Evolutionary conservation across 1,140 invertebrate genomes (phyloP), one percentile per base, ranked within the genome.

Genomic region (Caligus rogercresseyi): DNA sequence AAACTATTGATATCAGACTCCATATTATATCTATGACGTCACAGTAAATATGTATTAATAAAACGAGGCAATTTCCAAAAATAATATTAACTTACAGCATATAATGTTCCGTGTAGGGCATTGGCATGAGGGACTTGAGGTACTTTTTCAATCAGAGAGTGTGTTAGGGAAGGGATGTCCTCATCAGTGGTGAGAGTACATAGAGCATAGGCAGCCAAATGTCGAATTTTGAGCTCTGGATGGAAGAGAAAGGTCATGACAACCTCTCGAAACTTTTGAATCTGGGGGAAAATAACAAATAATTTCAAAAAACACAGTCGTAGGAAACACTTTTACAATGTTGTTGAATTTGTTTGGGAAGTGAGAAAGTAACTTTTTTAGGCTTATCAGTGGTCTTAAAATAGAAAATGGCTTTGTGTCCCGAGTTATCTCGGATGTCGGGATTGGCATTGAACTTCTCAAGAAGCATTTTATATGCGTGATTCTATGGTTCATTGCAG

Each of bases 51-150:
- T 55, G 25, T 56, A 14, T 19, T 15, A 3, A 25, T 18, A 7
- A 20, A 19, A 16, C 43, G 15, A n/a, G n/a, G n/a, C n/a, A n/a
- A n/a, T n/a, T n/a, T n/a, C n/a, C n/a, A n/a, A n/a, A n/a, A n/a
- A n/a, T n/a, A n/a, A n/a, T n/a, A n/a, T n/a, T n/a, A n/a, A n/a
- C 25, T 61, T 54, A 65, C 54, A 15, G 18, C 15, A 1, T 25
- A 65, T 24, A 16, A 23, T 15, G 13, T 66, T 20, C 69, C 68
- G 54, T 54, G 31, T 2, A 14, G 62, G 2, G 68, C 59, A 64
- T 67, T 66, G 55, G 71, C n/a, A 79, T 25, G 72, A 68, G 24
- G 31, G n/a, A 54, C 75, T 79, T 66, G 66, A 71, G 1, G 69
- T 69, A 19, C 69, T 81, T 20, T 84, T 25, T 16, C 24, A 20